A percentile compares a stretch with the other conserved stretches of the same genome.
These are phyloP conservation scores for Melanargia galathea DNA, from an alignment of 2,888 invertebrate genomes.

Conservation along the genomic window DNA sequence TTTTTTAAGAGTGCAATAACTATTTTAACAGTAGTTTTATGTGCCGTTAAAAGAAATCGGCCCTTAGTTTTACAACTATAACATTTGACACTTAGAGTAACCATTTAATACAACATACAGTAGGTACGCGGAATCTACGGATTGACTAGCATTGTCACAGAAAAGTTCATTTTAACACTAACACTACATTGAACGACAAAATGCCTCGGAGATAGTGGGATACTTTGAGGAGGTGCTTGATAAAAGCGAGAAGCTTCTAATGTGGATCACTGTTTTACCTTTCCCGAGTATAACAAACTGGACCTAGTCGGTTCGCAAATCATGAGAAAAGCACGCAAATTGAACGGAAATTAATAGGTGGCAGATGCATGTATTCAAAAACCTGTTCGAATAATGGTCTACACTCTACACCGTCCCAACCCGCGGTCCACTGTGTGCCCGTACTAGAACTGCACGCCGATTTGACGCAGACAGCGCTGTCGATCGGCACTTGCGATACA, in stretches of 20 bases:
- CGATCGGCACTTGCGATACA: no score
- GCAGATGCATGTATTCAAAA: no score
- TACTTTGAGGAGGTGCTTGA: neutral
- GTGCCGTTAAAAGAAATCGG: slow-evolving; percentile 2
- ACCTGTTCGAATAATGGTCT: no score
- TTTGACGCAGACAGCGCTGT: no score
- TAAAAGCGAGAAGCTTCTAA: neutral
- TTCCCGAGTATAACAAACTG: no score
- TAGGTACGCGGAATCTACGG: slow-evolving; percentile 43
- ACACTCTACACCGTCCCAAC: no score
- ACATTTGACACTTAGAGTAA: slow-evolving; percentile 12
- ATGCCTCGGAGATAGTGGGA: neutral
- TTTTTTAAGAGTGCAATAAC: no score
- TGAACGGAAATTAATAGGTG: no score
- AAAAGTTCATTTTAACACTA: slow-evolving; percentile 60
- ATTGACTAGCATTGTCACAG: slow-evolving; percentile 74
- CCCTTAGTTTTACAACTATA: slow-evolving; percentile 14
- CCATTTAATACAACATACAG: slow-evolving; percentile 10
- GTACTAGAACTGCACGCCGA: no score
- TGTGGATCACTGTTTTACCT: neutral
- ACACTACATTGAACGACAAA: slow-evolving; percentile 60
- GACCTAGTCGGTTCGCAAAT: no score
- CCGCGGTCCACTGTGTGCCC: no score
- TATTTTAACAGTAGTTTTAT: neutral
- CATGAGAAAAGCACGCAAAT: no score